Conservation (phyloP, 1,140 invertebrate genomes). For the Atopsyche davidsoni region DNA sequence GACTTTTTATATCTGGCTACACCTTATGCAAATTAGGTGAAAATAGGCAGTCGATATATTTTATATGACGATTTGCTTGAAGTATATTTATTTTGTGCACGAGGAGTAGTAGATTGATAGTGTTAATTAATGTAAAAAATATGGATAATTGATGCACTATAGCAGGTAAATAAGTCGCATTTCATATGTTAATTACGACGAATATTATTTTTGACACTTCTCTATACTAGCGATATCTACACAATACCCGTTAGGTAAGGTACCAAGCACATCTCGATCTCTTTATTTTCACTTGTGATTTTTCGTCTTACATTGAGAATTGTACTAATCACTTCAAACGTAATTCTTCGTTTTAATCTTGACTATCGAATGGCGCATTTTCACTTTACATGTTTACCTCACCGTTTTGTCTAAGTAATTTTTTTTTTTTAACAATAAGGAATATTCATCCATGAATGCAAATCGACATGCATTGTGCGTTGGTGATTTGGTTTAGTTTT, state of each 20-base stretch:
- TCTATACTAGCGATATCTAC: slow-evolving; percentile 6
- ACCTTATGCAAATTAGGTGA: slow-evolving; percentile 25
- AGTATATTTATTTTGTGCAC: slow-evolving; percentile 22
- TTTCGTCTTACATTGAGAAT: too few relatives aligned
- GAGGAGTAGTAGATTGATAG: slow-evolving; percentile 4
- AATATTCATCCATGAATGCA: background rate
- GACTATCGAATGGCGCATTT: too few relatives aligned
- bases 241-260: slow-evolving; percentile 25
- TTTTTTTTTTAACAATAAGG: background rate
- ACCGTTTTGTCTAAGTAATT: too few relatives aligned
- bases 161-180: slow-evolving; percentile 12
- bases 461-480: background rate
- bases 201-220: slow-evolving; percentile 17
- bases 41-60: slow-evolving; percentile 27
- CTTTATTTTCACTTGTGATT: too few relatives aligned
- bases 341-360: too few relatives aligned
- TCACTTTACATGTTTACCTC: too few relatives aligned
- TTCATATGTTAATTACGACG: background rate
- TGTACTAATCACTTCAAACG: too few relatives aligned
- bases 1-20: slow-evolving; percentile 12
- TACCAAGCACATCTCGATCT: slow-evolving; percentile 6
- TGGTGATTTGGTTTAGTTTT: too few relatives aligned
- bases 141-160: slow-evolving; percentile 12
- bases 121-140: slow-evolving; percentile 7
- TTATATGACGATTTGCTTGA: slow-evolving; percentile 22